phyloP scores from a whole-genome alignment of 2,888 invertebrate genomes.

The Thymelicus acteon region DNA sequence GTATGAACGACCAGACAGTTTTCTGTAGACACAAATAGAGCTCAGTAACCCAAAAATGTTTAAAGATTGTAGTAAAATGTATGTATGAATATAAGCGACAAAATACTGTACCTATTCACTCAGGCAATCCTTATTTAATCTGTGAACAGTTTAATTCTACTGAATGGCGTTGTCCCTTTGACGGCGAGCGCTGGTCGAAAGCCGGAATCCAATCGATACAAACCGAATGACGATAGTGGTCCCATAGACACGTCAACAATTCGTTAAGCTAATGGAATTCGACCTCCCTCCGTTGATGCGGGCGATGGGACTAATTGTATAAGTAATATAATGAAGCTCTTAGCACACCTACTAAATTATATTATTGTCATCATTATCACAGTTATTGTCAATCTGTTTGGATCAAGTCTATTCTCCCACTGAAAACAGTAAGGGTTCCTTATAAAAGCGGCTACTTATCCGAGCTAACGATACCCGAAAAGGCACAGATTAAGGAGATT shows the following conservation, averaged over 20 bases:
- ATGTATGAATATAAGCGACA: no score
- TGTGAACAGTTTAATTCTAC: slow-evolving; percentile 5
- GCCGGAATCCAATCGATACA: slow-evolving; percentile 26
- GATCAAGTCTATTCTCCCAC: no score
- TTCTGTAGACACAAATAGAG: no score
- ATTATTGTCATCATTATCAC: no score
- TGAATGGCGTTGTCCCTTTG: neutral
- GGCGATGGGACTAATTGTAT: slow-evolving; percentile 43
- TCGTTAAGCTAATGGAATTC: slow-evolving; percentile 41
- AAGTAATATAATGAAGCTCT: slow-evolving; percentile 43
- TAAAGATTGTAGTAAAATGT: no score
- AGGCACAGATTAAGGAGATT: no score
- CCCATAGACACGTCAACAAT: slow-evolving; percentile 40
- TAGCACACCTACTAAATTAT: neutral
- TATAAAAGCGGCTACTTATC: no score
- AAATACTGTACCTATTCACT: neutral
- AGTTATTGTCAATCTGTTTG: no score
- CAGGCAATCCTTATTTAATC: neutral
- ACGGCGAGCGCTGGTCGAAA: slow-evolving; percentile 15
- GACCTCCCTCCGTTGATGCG: slow-evolving; percentile 39
- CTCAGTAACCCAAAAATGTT: no score
- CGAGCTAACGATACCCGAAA: no score
- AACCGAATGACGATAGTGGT: slow-evolving; percentile 22
- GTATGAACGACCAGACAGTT: no score
- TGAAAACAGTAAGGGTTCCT: no score